Percentiles rank a stretch among this genome's conserved stretches.
phyloP scores from a whole-genome alignment of 2,888 invertebrate genomes.

The Drosophila kanekoi region DNA sequence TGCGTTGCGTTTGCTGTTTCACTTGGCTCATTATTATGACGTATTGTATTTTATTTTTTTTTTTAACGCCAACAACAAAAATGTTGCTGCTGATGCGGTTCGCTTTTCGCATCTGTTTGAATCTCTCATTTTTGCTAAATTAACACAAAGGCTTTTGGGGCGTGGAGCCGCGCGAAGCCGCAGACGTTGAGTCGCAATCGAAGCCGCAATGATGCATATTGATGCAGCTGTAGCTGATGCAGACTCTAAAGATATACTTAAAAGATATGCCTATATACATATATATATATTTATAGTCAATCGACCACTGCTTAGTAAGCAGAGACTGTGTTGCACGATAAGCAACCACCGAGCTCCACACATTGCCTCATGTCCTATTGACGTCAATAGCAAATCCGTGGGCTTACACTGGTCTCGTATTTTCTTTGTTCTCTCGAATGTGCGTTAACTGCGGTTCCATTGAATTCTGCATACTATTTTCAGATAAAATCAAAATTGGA shows the following conservation, averaged over 20 bases:
- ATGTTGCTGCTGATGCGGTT: slow-evolving; percentile 48
- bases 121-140: slow-evolving; percentile 53
- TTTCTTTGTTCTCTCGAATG: slow-evolving; percentile 10
- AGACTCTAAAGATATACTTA: slow-evolving; percentile 40
- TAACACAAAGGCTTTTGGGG: slow-evolving; percentile 60
- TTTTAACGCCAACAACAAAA: slow-evolving; percentile 19
- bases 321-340: slow-evolving; percentile 24
- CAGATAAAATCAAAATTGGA: slow-evolving; percentile 2
- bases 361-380: not conserved
- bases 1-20: slow-evolving; percentile 47
- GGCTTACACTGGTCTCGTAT: not conserved
- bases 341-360: slow-evolving; percentile 1
- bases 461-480: not conserved
- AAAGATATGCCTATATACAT: slow-evolving; percentile 26
- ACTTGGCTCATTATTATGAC: slow-evolving; percentile 71
- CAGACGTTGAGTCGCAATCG: slow-evolving; percentile 12
- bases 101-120: slow-evolving; percentile 56
- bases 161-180: slow-evolving; percentile 19
- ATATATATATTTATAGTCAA: slow-evolving; percentile 26
- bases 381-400: not conserved
- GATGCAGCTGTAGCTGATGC: slow-evolving; percentile 44
- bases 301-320: slow-evolving; percentile 38
- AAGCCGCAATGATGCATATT: slow-evolving; percentile 38
- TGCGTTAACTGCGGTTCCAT: slow-evolving; percentile 7
- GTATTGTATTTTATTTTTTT: slow-evolving; percentile 53